phyloP scores from a whole-genome alignment of 2,113 vertebrate genomes.

The Zosterops borbonicus region DNA sequence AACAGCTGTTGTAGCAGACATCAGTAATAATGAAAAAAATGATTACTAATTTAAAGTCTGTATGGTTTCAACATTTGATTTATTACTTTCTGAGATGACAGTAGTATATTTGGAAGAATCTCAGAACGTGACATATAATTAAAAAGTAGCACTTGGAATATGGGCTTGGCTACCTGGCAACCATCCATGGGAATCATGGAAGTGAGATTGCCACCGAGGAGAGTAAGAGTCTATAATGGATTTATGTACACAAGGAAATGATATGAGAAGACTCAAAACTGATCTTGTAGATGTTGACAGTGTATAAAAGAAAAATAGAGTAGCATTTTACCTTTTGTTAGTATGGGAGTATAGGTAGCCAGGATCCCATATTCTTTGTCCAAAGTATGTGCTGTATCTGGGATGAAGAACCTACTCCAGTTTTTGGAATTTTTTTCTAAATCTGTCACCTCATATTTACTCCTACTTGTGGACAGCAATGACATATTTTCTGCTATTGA shows the following conservation, averaged over 20 bases:
- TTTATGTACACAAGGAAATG: background rate
- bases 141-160: background rate
- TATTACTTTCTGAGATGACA: background rate
- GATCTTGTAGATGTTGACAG: background rate
- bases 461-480: background rate
- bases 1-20: background rate
- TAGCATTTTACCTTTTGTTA: background rate
- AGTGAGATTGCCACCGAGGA: background rate
- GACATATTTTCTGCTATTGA: background rate
- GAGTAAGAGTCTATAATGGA: background rate
- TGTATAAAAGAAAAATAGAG: background rate
- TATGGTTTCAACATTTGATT: background rate
- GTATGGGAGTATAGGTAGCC: background rate
- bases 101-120: background rate
- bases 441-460: background rate
- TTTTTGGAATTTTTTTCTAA: background rate
- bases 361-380: background rate
- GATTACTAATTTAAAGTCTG: background rate
- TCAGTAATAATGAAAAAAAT: background rate
- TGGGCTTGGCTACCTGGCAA: background rate
- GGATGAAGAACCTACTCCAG: background rate
- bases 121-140: background rate
- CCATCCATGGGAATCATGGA: background rate
- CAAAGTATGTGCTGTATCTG: background rate
- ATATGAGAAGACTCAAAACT: background rate